phyloP scores from a whole-genome alignment of 2,888 invertebrate species.

The Drosophila anomalipes region DNA sequence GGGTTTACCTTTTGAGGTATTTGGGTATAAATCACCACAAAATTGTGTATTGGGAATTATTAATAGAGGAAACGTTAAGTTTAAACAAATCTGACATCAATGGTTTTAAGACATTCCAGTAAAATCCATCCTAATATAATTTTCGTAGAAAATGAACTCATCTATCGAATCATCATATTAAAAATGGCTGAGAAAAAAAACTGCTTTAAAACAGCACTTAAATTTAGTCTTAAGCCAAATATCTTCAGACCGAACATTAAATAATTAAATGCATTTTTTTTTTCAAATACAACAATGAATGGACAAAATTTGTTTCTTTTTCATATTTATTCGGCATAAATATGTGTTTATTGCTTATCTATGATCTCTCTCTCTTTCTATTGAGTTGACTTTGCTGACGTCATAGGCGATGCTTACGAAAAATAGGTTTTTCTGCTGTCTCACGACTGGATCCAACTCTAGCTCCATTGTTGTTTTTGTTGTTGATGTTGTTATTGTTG shows the following conservation, averaged over 20 bases:
- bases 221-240: background rate
- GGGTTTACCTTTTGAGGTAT: background rate
- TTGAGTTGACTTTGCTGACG: conserved; percentile 34
- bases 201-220: background rate
- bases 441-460: conserved; percentile 27
- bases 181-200: background rate
- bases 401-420: conserved; percentile 42
- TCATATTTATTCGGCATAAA: conserved; percentile 25
- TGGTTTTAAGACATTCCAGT: background rate
- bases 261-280: background rate
- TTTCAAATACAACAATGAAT: conserved; percentile 1
- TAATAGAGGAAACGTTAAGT: background rate
- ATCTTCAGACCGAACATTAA: too few relatives aligned
- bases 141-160: background rate
- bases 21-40: background rate
- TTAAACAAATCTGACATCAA: background rate
- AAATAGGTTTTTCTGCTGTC: conserved; percentile 44
- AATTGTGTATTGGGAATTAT: background rate
- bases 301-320: conserved; percentile 9
- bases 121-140: background rate
- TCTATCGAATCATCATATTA: background rate
- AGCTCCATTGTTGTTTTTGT: conserved; percentile 20
- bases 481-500: conserved; percentile 16
- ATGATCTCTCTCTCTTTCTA: conserved; percentile 20
- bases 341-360: conserved; percentile 31